Evolutionary conservation across 2,797 vertebrate species (phyloP).

Genomic region (Cuniculus paca): DNA sequence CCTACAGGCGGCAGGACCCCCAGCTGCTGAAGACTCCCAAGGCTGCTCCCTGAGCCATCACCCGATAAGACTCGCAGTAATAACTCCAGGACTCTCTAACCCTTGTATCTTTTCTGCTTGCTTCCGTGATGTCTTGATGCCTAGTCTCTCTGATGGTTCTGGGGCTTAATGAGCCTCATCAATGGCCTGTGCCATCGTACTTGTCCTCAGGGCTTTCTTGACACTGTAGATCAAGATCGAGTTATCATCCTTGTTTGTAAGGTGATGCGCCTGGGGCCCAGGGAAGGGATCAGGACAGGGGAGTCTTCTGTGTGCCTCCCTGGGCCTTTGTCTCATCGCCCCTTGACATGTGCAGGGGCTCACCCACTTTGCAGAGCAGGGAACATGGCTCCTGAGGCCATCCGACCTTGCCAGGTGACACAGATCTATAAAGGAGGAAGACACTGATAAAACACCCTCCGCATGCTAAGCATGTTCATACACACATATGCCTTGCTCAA

Average conservation of each 20-base stretch:
- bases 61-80: not conserved
- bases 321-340: not conserved
- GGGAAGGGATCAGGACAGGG: not conserved
- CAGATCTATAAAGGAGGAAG: not conserved
- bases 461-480: not conserved
- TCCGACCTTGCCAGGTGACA: not conserved
- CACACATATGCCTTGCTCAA: not conserved
- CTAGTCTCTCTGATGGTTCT: not conserved
- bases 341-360: rapidly evolving
- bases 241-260: not conserved
- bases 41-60: not conserved
- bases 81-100: not conserved
- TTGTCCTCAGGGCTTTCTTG: not conserved
- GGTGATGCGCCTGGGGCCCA: not conserved
- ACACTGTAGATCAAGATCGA: not conserved
- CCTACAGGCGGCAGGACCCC: not conserved
- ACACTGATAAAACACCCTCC: not conserved
- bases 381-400: not conserved
- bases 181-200: not conserved
- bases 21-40: not conserved
- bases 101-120: not conserved
- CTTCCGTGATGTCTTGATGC: not conserved
- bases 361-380: not conserved
- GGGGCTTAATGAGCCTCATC: rapidly evolving
- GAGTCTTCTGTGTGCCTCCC: rapidly evolving